A percentile compares a stretch with the other conserved stretches of the same genome.
Evolutionary conservation across 2,888 invertebrate genomes (phyloP).

Genomic region (Branchipolynoe longqiensis): DNA sequence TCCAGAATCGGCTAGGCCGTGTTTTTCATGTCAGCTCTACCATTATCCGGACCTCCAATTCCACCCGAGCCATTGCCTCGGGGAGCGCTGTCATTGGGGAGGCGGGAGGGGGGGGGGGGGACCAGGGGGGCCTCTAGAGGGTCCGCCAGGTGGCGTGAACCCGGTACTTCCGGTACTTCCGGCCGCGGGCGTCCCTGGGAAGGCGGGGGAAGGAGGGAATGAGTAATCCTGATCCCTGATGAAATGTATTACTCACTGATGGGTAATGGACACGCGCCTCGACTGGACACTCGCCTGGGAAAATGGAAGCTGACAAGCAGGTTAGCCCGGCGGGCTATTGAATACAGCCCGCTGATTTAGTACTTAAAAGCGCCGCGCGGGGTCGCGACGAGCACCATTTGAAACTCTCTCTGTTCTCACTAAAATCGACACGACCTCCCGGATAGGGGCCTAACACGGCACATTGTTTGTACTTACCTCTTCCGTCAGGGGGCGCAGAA

Average conservation of each 20-base stretch:
- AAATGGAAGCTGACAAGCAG: slow-evolving; percentile 39
- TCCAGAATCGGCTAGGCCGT: slow-evolving; percentile 6
- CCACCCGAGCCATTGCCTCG: neutral
- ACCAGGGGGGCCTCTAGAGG: neutral
- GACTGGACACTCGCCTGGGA: neutral
- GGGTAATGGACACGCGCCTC: slow-evolving; percentile 20
- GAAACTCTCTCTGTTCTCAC: neutral
- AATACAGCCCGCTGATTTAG: neutral
- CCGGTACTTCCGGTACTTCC: neutral
- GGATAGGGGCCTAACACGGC: neutral
- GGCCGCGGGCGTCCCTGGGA: neutral
- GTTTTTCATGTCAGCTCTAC: slow-evolving; percentile 40
- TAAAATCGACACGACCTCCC: neutral
- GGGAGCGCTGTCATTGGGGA: neutral
- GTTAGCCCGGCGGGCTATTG: neutral
- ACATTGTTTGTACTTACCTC: neutral
- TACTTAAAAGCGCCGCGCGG: slow-evolving; percentile 1
- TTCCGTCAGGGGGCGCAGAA: too few relatives aligned
- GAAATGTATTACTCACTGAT: slow-evolving; percentile 45
- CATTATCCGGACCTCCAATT: slow-evolving; percentile 15
- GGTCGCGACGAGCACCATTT: neutral
- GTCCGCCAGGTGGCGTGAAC: neutral
- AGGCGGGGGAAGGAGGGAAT: neutral
- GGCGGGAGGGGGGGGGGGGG: neutral
- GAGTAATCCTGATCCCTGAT: slow-evolving; percentile 32